phyloP scores from a whole-genome alignment of 1,140 invertebrate genomes.

The Macrobrachium rosenbergii region DNA sequence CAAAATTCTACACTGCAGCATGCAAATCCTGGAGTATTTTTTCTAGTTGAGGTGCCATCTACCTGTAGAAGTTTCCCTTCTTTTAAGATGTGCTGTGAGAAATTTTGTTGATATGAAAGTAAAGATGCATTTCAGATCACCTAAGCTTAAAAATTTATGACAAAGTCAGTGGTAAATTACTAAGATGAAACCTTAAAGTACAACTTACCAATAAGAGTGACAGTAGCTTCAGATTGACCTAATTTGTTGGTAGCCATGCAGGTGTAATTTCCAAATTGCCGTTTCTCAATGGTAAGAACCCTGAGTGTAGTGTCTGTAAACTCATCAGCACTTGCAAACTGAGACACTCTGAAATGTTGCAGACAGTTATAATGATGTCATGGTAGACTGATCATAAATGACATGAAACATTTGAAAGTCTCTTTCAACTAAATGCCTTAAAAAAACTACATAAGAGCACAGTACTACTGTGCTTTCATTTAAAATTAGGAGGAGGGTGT shows the following conservation, averaged over 20 bases:
- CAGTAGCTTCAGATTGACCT: constrained; percentile 81
- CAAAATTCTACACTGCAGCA: too few species aligned
- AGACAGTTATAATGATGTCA: constrained; percentile 12
- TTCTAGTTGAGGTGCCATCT: too few species aligned
- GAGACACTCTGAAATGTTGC: constrained; percentile 78
- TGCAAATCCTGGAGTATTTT: too few species aligned
- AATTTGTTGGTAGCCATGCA: constrained; percentile 91
- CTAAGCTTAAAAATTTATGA: too few species aligned
- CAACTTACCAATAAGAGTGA: constrained; percentile 85
- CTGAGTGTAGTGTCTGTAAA: constrained; percentile 90
- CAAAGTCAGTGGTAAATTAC: too few species aligned
- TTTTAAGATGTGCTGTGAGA: too few species aligned
- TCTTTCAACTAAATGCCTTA: too few species aligned
- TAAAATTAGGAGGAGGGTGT: neutral
- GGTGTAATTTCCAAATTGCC: constrained; percentile 87
- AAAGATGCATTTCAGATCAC: too few species aligned
- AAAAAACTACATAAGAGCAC: too few species aligned
- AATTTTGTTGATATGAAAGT: too few species aligned
- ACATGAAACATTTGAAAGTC: neutral
- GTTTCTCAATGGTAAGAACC: constrained; percentile 91
- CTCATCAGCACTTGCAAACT: constrained; percentile 90
- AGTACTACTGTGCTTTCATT: neutral
- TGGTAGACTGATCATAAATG: constrained; percentile 62
- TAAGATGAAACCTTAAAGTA: too few species aligned
- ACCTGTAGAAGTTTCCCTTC: too few species aligned